A percentile compares a stretch with the other conserved stretches of the same genome.
These are phyloP conservation scores for Tetheella fluctuosa DNA, from an alignment of 2,888 invertebrate genomes.

Conservation along the genomic window DNA sequence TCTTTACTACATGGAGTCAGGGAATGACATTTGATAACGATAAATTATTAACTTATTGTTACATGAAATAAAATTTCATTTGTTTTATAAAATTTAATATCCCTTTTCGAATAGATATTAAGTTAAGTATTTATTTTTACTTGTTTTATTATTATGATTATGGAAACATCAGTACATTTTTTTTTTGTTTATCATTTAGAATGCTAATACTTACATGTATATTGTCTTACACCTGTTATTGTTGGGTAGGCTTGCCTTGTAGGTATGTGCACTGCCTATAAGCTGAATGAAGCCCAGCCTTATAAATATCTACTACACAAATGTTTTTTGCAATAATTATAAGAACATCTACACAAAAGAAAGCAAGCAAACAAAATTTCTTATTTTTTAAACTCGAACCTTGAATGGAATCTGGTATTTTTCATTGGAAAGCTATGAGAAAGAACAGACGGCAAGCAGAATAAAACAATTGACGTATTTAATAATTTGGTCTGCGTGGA, in stretches of 20 bases:
- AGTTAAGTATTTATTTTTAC: too few relatives aligned
- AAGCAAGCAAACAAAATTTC: not conserved
- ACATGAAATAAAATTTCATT: too few relatives aligned
- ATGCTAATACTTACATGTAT: too few relatives aligned
- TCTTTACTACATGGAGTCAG: not conserved
- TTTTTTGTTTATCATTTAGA: too few relatives aligned
- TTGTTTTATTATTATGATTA: too few relatives aligned
- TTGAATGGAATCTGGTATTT: slow-evolving; percentile 7
- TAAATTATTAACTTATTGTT: too few relatives aligned
- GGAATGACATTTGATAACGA: not conserved
- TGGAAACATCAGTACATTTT: too few relatives aligned
- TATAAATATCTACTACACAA: not conserved
- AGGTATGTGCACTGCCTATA: not conserved
- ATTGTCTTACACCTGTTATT: too few relatives aligned
- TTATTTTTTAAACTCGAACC: not conserved
- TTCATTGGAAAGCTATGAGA: slow-evolving; percentile 9
- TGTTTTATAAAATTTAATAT: too few relatives aligned
- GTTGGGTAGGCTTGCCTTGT: too few relatives aligned
- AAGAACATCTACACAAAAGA: not conserved
- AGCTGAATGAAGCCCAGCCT: not conserved
- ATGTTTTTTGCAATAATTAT: not conserved
- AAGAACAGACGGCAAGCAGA: slow-evolving; percentile 2
- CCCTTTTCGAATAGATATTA: too few relatives aligned
- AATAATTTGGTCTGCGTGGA: not conserved
- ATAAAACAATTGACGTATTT: slow-evolving; percentile 7